Percentiles rank a stretch among this genome's conserved stretches.
Conservation (phyloP, 2,888 invertebrate genomes). For the Agrotis clavis region DNA sequence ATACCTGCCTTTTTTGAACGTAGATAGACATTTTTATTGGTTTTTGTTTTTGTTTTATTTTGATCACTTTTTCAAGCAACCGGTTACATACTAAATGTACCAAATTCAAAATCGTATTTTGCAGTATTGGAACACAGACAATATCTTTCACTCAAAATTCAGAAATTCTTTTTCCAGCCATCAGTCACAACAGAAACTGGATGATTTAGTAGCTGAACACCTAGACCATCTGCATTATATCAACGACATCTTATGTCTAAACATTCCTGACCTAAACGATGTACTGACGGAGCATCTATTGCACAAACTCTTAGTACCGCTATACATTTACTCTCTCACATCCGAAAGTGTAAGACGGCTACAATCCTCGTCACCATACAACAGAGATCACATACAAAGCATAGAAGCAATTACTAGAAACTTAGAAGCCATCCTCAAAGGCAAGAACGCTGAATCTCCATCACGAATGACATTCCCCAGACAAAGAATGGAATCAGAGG, state of each 20-base stretch:
- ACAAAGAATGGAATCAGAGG: constrained; percentile 87
- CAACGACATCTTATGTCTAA: constrained; percentile 98
- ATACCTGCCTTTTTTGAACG: background rate
- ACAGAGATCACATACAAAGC: constrained; percentile 86
- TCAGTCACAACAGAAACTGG: constrained; percentile 96
- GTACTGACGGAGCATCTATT: constrained; percentile 98
- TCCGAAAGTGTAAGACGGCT: constrained; percentile 78
- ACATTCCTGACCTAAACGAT: constrained; percentile 97
- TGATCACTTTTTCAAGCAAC: background rate
- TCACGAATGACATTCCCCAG: constrained; percentile 80
- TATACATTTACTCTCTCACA: constrained; percentile 97
- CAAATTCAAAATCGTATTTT: constrained; percentile 56
- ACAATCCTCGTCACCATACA: constrained; percentile 81
- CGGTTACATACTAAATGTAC: constrained; percentile 58
- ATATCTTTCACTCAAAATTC: constrained; percentile 55
- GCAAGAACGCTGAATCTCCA: constrained; percentile 90
- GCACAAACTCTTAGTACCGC: constrained; percentile 97
- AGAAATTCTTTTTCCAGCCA: constrained; percentile 92
- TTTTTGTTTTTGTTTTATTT: constrained; percentile 9
- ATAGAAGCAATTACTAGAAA: constrained; percentile 92
- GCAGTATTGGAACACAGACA: constrained; percentile 41
- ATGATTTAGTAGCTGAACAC: constrained; percentile 99
- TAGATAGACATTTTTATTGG: background rate
- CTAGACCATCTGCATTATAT: constrained; percentile 99
- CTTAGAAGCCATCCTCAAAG: constrained; percentile 92